These are phyloP conservation scores for Lycia hirtaria DNA, from an alignment of 2,888 invertebrate species.

Conservation along the genomic window DNA sequence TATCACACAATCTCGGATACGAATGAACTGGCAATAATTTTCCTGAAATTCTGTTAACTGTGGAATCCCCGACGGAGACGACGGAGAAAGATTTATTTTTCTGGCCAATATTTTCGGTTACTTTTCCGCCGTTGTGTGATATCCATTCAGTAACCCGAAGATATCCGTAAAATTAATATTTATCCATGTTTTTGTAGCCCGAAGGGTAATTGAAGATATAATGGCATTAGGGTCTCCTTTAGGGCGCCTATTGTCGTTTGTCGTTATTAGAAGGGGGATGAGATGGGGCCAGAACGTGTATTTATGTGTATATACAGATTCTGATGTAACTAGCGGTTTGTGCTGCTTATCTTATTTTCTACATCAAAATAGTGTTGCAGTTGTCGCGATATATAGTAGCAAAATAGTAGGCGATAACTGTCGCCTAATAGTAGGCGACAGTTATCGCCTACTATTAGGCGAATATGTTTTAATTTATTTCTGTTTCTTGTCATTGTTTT, in stretches of 20 bases:
- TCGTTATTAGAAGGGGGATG: constrained; percentile 19
- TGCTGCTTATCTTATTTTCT: neutral
- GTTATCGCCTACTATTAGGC: no score
- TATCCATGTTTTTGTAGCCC: constrained; percentile 21
- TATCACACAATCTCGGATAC: constrained; percentile 22
- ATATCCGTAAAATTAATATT: constrained; percentile 25
- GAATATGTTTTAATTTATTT: no score
- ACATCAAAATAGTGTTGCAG: neutral
- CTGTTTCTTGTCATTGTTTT: no score
- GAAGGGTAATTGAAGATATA: constrained; percentile 12
- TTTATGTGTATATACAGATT: constrained; percentile 11
- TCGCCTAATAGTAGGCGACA: no score
- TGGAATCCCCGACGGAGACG: constrained; percentile 25
- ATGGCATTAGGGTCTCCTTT: constrained; percentile 20
- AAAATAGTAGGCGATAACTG: no score
- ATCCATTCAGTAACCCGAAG: constrained; percentile 4
- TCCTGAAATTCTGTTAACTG: constrained; percentile 35
- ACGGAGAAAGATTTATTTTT: constrained; percentile 19
- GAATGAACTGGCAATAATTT: constrained; percentile 29
- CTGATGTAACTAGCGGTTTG: neutral
- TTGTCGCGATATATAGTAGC: no score
- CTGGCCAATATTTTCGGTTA: constrained; percentile 12
- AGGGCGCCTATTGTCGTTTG: constrained; percentile 23
- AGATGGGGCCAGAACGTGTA: constrained; percentile 10
- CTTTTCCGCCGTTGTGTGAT: constrained; percentile 4